Evolutionary conservation across 2,113 vertebrate species (phyloP), one percentile per base, ranked within the genome.

Genomic region (Ammodytes marinus): DNA sequence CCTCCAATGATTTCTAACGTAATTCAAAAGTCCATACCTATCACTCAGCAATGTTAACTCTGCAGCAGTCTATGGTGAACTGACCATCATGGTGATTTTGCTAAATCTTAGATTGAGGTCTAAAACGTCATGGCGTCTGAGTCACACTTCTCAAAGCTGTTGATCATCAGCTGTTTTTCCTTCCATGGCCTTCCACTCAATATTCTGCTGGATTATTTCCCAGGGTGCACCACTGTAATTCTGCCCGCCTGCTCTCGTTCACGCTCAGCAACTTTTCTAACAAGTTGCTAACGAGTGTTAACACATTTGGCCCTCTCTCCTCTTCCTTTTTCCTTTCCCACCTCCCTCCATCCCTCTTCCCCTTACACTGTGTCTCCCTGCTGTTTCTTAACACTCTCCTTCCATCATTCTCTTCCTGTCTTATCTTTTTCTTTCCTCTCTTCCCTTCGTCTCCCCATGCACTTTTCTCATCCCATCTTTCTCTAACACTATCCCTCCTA

Each of bases 161-260:
- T 67, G n/a, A 42, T 19, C 46, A 4, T n/a, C 27, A 42, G 43
- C 45, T 35, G 15, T 47, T 71, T 69, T 61, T 55, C 4, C 46
- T 35, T 52, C 13, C 47, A 14, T 63, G 45, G 27, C 37, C 11
- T 15, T 63, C 52, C 46, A 67, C 58, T 87, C 74, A 47, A 12
- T 80, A 74, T 65, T 70, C 47, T 63, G 65, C 45, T 57, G 35
- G 0, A n/a, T 69, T 69, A 77, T 87, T 86, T 80, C 79, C 79
- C 83, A 78, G 58, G 69, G 43, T 89, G 83, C 72, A 83, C 64
- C 70, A 63, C 61, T 82, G 15, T 84, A 65, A 82, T 76, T 85
- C 55, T 72, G 42, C 60, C 42, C 0, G 10, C 52, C 47, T 69
- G 52, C 64, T 81, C 52, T 79, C 3, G 7, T 85, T 81, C 82